phyloP scores from a whole-genome alignment of 1,140 invertebrate genomes.

The Papilio polytes region DNA sequence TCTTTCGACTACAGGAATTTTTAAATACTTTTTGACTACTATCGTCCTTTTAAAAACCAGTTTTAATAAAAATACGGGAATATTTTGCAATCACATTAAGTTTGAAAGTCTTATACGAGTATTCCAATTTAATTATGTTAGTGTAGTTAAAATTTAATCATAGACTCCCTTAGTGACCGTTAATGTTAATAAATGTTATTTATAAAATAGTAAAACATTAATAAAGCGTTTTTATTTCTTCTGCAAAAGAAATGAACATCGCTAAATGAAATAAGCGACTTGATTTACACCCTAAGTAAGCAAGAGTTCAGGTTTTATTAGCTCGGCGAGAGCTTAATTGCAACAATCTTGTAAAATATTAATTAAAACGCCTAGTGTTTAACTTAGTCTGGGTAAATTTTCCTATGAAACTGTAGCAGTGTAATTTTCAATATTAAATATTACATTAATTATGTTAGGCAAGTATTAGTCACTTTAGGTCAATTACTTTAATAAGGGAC shows the following conservation, averaged over 20 bases:
- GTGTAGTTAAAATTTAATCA: no score
- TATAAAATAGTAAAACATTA: conserved; percentile 57
- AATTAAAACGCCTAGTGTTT: conserved; percentile 28
- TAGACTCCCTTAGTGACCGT: not conserved
- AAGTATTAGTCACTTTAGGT: not conserved
- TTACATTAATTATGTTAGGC: not conserved
- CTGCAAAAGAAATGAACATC: conserved; percentile 73
- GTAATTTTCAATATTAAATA: conserved; percentile 16
- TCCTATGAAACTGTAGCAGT: not conserved
- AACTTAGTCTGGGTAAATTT: conserved; percentile 12
- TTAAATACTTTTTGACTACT: not conserved
- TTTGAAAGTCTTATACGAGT: not conserved
- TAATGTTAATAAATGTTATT: not conserved
- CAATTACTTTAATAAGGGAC: not conserved
- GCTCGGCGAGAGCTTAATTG: conserved; percentile 31
- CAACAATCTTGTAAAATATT: conserved; percentile 28
- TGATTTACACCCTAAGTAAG: conserved; percentile 27
- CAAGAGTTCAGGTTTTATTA: conserved; percentile 25
- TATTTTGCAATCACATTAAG: not conserved
- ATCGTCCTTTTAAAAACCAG: not conserved
- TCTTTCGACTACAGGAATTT: not conserved
- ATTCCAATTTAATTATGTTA: not conserved
- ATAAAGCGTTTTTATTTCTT: conserved; percentile 72
- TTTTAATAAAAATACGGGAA: not conserved
- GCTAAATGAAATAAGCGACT: conserved; percentile 39